Conservation (phyloP, 1,140 invertebrate genomes). For the Drosophila paulistorum region DNA sequence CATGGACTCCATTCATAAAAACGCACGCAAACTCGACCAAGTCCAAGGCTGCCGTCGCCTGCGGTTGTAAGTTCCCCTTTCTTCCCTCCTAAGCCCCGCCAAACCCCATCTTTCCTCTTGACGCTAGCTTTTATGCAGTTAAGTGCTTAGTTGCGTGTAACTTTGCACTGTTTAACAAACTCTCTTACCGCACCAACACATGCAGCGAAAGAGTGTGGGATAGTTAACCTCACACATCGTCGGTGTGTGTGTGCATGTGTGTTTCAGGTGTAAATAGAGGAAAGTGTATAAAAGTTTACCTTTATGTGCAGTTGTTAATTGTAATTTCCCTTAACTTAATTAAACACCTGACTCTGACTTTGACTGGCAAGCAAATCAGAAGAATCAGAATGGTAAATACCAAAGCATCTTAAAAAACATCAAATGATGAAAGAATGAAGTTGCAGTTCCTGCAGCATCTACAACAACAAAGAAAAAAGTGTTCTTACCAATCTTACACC, state of each 20-base stretch:
- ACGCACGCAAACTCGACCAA: conserved; percentile 67
- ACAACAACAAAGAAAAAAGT: not conserved
- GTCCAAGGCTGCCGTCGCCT: conserved; percentile 65
- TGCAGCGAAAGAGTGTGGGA: conserved; percentile 11
- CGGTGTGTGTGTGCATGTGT: conserved; percentile 45
- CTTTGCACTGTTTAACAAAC: conserved; percentile 79
- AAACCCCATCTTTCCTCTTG: not conserved
- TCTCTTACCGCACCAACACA: conserved; percentile 42
- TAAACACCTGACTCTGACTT: conserved; percentile 43
- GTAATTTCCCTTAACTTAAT: conserved; percentile 56
- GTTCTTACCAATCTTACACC: not conserved
- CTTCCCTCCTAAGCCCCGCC: not conserved
- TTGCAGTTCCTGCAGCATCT: conserved; percentile 10
- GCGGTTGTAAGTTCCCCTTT: conserved; percentile 48
- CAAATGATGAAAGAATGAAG: conserved; percentile 18
- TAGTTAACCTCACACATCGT: conserved; percentile 23
- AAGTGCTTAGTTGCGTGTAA: conserved; percentile 80
- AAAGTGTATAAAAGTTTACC: conserved; percentile 13
- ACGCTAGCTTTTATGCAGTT: conserved; percentile 71
- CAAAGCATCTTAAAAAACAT: conserved; percentile 10
- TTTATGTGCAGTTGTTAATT: conserved; percentile 67
- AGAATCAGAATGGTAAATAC: conserved; percentile 16
- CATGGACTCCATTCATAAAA: conserved; percentile 73
- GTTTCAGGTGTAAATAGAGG: conserved; percentile 59
- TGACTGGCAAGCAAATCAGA: conserved; percentile 38